These are phyloP conservation scores for Hirtodrosophila duncani DNA, from an alignment of 2,888 invertebrate genomes.

Conservation along the genomic window DNA sequence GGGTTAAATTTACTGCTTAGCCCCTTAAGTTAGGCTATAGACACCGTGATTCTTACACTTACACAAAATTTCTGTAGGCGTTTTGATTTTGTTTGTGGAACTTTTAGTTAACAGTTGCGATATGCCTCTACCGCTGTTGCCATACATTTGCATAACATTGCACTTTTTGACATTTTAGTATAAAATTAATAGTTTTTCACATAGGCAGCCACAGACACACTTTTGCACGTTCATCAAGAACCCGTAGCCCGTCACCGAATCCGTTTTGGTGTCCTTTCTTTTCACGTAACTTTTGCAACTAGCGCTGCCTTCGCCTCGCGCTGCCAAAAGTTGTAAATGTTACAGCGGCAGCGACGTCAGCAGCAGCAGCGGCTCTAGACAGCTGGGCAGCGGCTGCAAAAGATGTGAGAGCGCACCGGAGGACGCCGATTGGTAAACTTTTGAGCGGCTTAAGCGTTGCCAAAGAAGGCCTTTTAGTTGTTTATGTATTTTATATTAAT, in stretches of 20 bases:
- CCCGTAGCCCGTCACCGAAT: too few species aligned
- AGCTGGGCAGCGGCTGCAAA: conserved; percentile 17
- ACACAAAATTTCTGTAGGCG: conserved; percentile 26
- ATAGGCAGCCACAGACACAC: too few species aligned
- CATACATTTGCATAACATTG: too few species aligned
- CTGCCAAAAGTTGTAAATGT: conserved; percentile 55
- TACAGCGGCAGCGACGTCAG: conserved; percentile 46
- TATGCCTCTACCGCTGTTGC: neutral
- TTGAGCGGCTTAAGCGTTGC: too few species aligned
- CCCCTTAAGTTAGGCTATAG: conserved; percentile 12
- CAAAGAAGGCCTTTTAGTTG: too few species aligned
- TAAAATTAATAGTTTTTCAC: too few species aligned
- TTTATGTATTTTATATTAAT: neutral
- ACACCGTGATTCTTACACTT: conserved; percentile 27
- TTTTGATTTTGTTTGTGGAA: conserved; percentile 7
- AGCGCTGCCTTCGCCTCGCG: too few species aligned
- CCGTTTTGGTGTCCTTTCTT: conserved; percentile 62
- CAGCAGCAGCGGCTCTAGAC: conserved; percentile 21
- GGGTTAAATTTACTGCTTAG: conserved; percentile 42
- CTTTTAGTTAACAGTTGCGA: neutral
- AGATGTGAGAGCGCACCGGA: conserved; percentile 27
- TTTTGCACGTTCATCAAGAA: too few species aligned
- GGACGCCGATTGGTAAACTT: neutral
- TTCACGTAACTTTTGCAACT: conserved; percentile 69
- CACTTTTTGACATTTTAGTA: too few species aligned